Base-by-base conservation (phyloP, 2,797 vertebrate genomes). In the Gobio occitaniae region DNA sequence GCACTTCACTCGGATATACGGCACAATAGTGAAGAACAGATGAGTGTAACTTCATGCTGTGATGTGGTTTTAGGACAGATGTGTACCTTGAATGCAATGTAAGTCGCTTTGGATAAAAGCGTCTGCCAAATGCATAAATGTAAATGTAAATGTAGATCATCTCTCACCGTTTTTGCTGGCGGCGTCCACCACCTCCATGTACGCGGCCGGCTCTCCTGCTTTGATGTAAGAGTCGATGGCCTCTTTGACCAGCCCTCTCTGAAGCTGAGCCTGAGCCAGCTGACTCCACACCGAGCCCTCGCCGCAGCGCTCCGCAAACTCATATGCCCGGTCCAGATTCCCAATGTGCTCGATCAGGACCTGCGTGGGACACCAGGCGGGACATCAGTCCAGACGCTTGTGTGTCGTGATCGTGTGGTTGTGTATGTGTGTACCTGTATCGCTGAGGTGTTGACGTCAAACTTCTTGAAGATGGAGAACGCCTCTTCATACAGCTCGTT, bases 241-340 rank as follows among this genome's bases (percentile, higher is more conserved):
- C 93, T 97, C 96, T 90, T 97, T 97, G n/a, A 98, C 96, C 89
- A 97, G 92, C 86, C 96, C 95, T 86, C 96, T 95, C n/a, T 97
- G 96, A 17, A 97, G 95, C 91, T 97, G 97, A 70, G 97, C 96
- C 82, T 93, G 91, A 80, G 95, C 97, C 84, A 98, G 92, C 91
- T 97, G 97, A 90, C 96, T 97, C 97, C 97, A 98, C 48, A 97
- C 96, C 0, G 96, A 95, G 1, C 96, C 95, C 65, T 98, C 96
- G 0, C 95, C 96, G 82, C 96, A 97, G 78, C 97, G 97, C 88
- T 99, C 98, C 0, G 98, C 98, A 88, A 99, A 99, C 87, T 99
- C 98, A 86, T 99, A 99, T 0, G 98, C 98, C 76, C 98, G 96
- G 92, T 99, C 98, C 93, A 99, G 93, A 92, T 99, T 98, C 72